These are phyloP conservation scores for Alectoris magna DNA, from an alignment of 2,797 vertebrate genomes.

Conservation along the genomic window DNA sequence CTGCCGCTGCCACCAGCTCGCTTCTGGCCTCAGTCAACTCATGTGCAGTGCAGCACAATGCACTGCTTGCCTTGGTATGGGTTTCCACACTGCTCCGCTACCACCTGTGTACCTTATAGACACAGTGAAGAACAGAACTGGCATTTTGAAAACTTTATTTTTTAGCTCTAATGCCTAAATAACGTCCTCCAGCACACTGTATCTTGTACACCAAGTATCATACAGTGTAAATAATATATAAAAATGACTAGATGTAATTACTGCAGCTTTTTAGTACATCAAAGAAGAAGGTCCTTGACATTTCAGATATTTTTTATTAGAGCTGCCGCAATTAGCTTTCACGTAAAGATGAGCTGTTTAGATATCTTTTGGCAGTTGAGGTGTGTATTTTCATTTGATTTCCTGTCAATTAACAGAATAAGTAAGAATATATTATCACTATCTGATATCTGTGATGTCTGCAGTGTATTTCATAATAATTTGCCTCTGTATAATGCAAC, in stretches of 20 bases:
- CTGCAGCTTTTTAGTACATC: not conserved
- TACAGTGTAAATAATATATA: not conserved
- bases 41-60: not conserved
- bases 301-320: not conserved
- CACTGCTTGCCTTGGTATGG: too few species aligned
- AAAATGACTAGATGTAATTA: not conserved
- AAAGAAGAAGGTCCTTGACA: constrained; percentile 7
- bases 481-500: not conserved
- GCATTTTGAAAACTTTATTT: not conserved
- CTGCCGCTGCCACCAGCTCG: not conserved
- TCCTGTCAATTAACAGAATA: not conserved
- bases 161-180: not conserved
- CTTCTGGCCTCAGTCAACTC: not conserved
- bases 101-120: too few species aligned
- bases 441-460: not conserved
- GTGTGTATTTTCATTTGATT: not conserved
- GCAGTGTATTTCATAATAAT: not conserved
- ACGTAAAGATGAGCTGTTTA: constrained; percentile 4
- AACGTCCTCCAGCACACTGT: not conserved
- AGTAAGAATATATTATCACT: not conserved
- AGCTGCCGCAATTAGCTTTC: not conserved
- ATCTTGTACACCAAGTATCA: not conserved
- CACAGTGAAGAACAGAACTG: not conserved
- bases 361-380: not conserved
- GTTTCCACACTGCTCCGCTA: not conserved